A percentile compares a stretch with the other conserved stretches of the same genome.
Evolutionary conservation across 2,888 invertebrate species (phyloP).

Genomic region (Athalia cordata): DNA sequence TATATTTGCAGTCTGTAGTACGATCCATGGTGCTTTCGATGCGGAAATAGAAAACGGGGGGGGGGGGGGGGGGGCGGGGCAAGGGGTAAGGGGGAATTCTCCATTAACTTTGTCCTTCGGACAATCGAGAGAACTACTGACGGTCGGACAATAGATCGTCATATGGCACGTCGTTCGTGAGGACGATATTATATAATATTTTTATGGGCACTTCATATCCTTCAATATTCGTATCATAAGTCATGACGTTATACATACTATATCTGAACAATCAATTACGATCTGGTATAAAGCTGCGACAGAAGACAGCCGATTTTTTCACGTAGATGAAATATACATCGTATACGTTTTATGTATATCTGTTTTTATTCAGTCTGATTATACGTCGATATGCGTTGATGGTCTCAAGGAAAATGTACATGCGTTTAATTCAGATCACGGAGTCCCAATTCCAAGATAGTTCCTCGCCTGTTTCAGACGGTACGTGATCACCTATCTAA

Average conservation of each 20-base stretch:
- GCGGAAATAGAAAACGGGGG: background rate
- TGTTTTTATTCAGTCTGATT: conserved; percentile 10
- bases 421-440: conserved; percentile 55
- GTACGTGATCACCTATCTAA: conserved; percentile 18
- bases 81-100: background rate
- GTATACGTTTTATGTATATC: background rate
- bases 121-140: conserved; percentile 14
- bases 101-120: background rate
- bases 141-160: background rate
- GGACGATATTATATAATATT: conserved; percentile 19
- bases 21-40: background rate
- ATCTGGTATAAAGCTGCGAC: background rate
- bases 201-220: conserved; percentile 25
- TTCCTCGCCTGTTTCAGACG: conserved; percentile 41
- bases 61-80: background rate
- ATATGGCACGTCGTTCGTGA: background rate
- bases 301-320: too few relatives aligned
- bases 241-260: background rate
- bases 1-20: too few relatives aligned
- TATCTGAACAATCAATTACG: conserved; percentile 6
- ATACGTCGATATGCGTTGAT: background rate
- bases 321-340: too few relatives aligned
- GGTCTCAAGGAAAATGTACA: background rate
- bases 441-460: conserved; percentile 53
- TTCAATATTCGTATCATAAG: conserved; percentile 22